Evolutionary conservation across 2,888 invertebrate genomes (phyloP).

Genomic region (Cephus pulcher): DNA sequence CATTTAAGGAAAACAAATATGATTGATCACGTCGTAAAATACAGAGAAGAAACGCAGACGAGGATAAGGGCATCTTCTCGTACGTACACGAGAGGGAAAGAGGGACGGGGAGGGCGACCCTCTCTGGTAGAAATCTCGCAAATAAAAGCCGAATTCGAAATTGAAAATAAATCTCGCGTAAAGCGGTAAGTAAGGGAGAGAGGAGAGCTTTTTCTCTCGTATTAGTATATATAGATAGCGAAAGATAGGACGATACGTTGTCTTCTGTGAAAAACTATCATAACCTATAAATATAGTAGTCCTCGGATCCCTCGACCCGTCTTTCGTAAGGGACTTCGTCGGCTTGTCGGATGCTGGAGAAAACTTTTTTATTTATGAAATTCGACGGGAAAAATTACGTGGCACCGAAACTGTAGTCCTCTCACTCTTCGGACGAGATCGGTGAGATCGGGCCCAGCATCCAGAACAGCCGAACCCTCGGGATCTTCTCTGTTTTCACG

Average conservation of each 20-base stretch:
- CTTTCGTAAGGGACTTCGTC: constrained; percentile 13
- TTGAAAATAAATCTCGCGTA: constrained; percentile 43
- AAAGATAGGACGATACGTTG: constrained; percentile 27
- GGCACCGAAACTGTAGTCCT: constrained; percentile 13
- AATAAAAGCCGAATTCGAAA: constrained; percentile 41
- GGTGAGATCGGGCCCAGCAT: not conserved
- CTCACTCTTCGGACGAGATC: not conserved
- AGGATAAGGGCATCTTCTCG: not conserved
- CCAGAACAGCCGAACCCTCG: not conserved
- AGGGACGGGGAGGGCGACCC: not conserved
- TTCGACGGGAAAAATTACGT: constrained; percentile 30
- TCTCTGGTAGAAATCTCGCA: constrained; percentile 7
- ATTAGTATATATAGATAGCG: not conserved
- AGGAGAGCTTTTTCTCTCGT: not conserved
- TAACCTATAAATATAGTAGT: constrained; percentile 31
- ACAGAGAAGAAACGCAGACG: not conserved
- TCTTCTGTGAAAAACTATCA: constrained; percentile 38
- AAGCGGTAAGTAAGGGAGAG: constrained; percentile 5
- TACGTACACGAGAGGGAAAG: not conserved
- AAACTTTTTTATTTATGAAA: constrained; percentile 45
- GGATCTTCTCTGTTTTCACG: constrained; percentile 23
- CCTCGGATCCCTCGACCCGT: constrained; percentile 17
- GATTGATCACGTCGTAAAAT: constrained; percentile 29
- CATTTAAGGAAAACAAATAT: constrained; percentile 25
- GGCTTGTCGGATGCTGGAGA: constrained; percentile 16